Base-by-base conservation (phyloP, 53 echinoderm and acorn worm genomes). In the Henricia sp. region DNA sequence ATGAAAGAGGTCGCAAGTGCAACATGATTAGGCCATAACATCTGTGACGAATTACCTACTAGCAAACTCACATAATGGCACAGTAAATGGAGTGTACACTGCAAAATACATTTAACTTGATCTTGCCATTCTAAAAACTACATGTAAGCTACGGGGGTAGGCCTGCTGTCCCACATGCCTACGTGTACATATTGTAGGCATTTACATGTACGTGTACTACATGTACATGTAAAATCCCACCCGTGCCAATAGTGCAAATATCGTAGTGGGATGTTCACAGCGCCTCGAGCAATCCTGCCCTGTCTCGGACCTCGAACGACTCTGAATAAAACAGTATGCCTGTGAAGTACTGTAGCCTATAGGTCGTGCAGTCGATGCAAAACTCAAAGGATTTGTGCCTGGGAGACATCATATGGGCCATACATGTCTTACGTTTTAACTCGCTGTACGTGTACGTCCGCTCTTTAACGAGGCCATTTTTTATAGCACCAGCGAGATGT, bases 211-310 rank as follows among this genome's bases (percentile, higher is more conserved):
- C 30, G n/a, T 6, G 68, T 6, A 27, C 14, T n/a, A n/a, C n/a
- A n/a, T n/a, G n/a, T n/a, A n/a, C 36, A 34, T 36, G 17, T 6
- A 19, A 1, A 19, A 17, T 33, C 52, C 52, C 72, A 72, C 52
- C 72, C 52, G 52, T 51, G 52, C 9, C 72, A 50, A 50, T 52
- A 72, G 50, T 32, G 0, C 32, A 39, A 46, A 50, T 72, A 52
- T 50, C 34, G 32, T 50, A 52, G 17, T 33, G 52, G 50, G 72
- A 72, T 58, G 34, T 3, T 19, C 33, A 11, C 3, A 50, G 20
- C 52, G 52, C 72, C 72, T 32, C 1, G 5, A 35, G 72, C 52
- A 32, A n/a, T 32, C 13, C 16, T 17, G n/a, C 51, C 17, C 6
- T 50, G 29, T 51, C 21, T 8, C 48, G 39, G 17, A 16, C 10